Evolutionary conservation across 2,888 invertebrate genomes (phyloP).

Genomic region (Neocrepidodera transversa): DNA sequence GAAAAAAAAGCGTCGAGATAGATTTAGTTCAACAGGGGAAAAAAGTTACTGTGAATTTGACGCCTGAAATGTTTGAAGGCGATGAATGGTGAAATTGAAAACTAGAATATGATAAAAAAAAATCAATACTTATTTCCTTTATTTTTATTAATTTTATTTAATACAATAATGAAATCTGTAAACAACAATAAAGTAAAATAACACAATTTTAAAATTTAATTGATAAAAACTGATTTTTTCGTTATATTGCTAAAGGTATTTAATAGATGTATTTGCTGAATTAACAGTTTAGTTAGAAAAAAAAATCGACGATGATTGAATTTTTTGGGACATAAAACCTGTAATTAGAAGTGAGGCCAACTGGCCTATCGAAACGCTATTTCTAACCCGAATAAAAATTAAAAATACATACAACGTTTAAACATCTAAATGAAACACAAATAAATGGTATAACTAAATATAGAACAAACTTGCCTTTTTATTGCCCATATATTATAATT

Average conservation of each 20-base stretch:
- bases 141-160: background rate
- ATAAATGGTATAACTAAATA: conserved; percentile 27
- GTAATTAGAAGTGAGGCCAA: background rate
- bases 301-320: no score
- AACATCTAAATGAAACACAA: conserved; percentile 23
- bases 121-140: no score
- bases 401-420: conserved; percentile 6
- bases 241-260: no score
- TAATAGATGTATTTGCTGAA: no score
- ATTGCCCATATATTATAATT: conserved; percentile 29
- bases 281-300: no score
- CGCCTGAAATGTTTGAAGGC: conserved; percentile 19
- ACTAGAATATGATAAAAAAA: no score
- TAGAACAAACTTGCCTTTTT: conserved; percentile 20
- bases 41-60: conserved; percentile 27
- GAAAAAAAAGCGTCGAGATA: conserved; percentile 23
- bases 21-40: conserved; percentile 35
- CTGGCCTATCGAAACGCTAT: conserved; percentile 5
- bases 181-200: no score
- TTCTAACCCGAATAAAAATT: conserved; percentile 1
- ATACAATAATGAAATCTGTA: no score
- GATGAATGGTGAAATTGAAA: background rate
- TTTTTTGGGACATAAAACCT: no score
- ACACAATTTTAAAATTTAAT: no score
- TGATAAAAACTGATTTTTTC: no score